phyloP scores from a whole-genome alignment of 2,113 vertebrate species.

The Oenanthe oenanthe region DNA sequence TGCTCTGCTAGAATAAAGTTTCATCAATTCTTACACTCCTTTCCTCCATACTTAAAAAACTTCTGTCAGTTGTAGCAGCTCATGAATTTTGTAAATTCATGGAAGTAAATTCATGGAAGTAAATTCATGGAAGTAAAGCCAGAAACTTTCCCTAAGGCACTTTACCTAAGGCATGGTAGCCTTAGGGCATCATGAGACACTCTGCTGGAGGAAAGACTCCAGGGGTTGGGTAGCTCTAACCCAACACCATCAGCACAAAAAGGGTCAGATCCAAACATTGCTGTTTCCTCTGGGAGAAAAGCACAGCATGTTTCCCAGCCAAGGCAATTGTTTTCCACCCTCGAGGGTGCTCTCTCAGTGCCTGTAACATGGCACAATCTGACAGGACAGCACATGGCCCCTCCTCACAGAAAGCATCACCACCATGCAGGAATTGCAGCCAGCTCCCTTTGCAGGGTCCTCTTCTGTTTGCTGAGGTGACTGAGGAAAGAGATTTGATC shows the following conservation, averaged over 20 bases:
- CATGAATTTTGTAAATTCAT: not conserved
- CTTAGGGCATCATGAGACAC: not conserved
- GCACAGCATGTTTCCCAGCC: not conserved
- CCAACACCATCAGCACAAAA: not conserved
- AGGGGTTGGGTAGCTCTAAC: not conserved
- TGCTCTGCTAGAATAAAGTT: not conserved
- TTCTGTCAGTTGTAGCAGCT: not conserved
- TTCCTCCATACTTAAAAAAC: not conserved
- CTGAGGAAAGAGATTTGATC: not conserved
- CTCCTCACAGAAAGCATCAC: not conserved
- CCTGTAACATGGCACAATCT: not conserved
- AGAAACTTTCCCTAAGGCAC: not conserved
- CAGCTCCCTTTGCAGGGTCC: not conserved
- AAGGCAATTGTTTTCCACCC: not conserved
- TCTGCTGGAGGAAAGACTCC: not conserved
- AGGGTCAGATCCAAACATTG: not conserved
- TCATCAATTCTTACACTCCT: not conserved
- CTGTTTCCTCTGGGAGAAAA: not conserved
- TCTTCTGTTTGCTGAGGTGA: not conserved
- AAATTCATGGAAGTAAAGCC: not conserved
- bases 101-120: not conserved
- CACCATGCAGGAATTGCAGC: not conserved
- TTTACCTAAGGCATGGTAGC: not conserved
- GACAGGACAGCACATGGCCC: accelerated
- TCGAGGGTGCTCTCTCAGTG: not conserved